These are phyloP conservation scores for Drosophila ohnishii DNA, from an alignment of 1,140 invertebrate genomes.

Conservation along the genomic window DNA sequence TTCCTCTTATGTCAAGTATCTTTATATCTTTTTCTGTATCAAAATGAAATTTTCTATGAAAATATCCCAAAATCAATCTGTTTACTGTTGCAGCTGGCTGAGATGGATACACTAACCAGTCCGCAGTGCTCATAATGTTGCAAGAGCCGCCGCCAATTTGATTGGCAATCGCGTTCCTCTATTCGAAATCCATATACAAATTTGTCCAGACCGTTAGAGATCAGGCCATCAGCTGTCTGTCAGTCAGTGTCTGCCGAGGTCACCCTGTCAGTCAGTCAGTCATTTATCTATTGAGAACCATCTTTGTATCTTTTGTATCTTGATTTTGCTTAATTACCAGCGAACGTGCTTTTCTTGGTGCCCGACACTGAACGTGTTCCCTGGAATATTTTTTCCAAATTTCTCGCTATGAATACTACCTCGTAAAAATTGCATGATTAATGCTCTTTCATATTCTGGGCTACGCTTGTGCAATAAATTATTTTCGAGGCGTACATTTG, in stretches of 20 bases:
- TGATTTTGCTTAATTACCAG: slow-evolving; percentile 77
- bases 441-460: slow-evolving; percentile 40
- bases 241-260: slow-evolving; percentile 54
- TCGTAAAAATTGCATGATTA: slow-evolving; percentile 65
- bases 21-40: too few species aligned
- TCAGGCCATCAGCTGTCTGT: slow-evolving; percentile 51
- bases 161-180: slow-evolving; percentile 57
- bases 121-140: slow-evolving; percentile 20
- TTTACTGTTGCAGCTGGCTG: slow-evolving; percentile 16
- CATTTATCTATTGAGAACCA: slow-evolving; percentile 60
- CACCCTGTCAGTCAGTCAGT: slow-evolving; percentile 39
- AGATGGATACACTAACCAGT: slow-evolving; percentile 30
- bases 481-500: slow-evolving; percentile 46
- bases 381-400: slow-evolving; percentile 23
- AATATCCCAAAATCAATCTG: neutral
- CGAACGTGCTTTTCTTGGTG: slow-evolving; percentile 8
- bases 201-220: slow-evolving; percentile 45
- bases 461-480: slow-evolving; percentile 59
- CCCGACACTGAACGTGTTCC: slow-evolving; percentile 21
- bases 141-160: slow-evolving; percentile 47
- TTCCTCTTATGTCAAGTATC: too few species aligned
- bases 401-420: slow-evolving; percentile 9
- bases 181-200: slow-evolving; percentile 43
- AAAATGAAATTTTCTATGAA: neutral
- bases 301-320: slow-evolving; percentile 51